phyloP scores from a whole-genome alignment of 1,140 invertebrate genomes.

The Cotesia glomerata region DNA sequence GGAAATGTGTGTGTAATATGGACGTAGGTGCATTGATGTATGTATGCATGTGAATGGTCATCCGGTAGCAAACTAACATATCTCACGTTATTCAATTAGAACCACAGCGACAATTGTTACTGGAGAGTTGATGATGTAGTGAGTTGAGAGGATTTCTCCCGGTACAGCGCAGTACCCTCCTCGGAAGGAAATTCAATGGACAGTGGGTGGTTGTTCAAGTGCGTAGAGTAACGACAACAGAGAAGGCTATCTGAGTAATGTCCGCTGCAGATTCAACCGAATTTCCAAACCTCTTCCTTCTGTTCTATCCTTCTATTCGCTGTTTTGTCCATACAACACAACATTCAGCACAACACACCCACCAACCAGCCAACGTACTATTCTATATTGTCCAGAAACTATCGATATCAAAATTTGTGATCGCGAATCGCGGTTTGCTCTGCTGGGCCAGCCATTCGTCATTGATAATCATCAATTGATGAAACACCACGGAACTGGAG shows the following conservation, averaged over 20 bases:
- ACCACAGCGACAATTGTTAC: conserved; percentile 20
- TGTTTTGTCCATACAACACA: background rate
- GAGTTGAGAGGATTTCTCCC: conserved; percentile 27
- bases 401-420: no score
- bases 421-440: background rate
- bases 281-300: background rate
- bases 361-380: no score
- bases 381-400: background rate
- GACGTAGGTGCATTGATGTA: conserved; percentile 25
- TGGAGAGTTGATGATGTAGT: conserved; percentile 5
- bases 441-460: conserved; percentile 28
- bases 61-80: conserved; percentile 23
- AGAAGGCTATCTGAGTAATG: background rate
- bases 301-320: background rate
- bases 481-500: conserved; percentile 23
- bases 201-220: background rate
- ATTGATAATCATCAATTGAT: conserved; percentile 12
- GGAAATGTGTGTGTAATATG: background rate
- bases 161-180: background rate
- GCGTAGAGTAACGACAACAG: background rate
- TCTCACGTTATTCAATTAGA: conserved; percentile 37
- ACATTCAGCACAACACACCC: no score
- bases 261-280: background rate
- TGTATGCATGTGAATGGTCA: conserved; percentile 18
- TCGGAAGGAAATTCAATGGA: conserved; percentile 35